Base-by-base conservation (phyloP, 1,140 invertebrate species). In the Sinonovacula constricta region DNA sequence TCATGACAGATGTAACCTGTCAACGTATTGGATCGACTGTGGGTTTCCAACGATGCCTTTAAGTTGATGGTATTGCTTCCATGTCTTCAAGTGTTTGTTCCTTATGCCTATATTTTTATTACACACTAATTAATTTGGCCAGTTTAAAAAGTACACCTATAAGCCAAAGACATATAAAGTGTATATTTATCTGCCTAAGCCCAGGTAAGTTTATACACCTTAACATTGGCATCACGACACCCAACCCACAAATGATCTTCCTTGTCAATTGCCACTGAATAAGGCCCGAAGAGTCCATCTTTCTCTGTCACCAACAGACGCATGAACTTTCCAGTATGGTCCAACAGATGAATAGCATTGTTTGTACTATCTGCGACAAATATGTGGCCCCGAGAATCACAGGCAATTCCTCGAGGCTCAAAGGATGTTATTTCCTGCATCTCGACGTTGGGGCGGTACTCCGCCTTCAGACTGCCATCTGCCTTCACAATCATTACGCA, bases 131-230 rank as follows among this genome's bases (percentile, higher is more conserved):
- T n/a, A n/a, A n/a, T n/a, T n/a, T n/a, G n/a, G n/a, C n/a, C n/a
- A n/a, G n/a, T n/a, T n/a, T n/a, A n/a, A n/a, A n/a, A n/a, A n/a
- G n/a, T n/a, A n/a, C n/a, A n/a, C n/a, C n/a, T n/a, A n/a, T n/a
- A n/a, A n/a, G n/a, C n/a, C n/a, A n/a, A n/a, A n/a, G n/a, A n/a
- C n/a, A n/a, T n/a, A n/a, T n/a, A n/a, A n/a, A n/a, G n/a, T n/a
- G n/a, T n/a, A n/a, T n/a, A n/a, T n/a, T n/a, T n/a, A n/a, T n/a
- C n/a, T n/a, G n/a, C 36, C 34, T 77, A 77, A 18, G 74, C 56
- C 74, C 74, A 77, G 34, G 59, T 67, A 30, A 67, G 65, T 68
- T 68, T 77, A 34, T 59, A 77, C 33, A 77, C 74, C 39, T 77
- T 77, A 4, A 67, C 39, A 33, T 67, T 53, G 26, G 74, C 74